Conservation (phyloP, 2,797 vertebrate species). For the Valencia hispanica region DNA sequence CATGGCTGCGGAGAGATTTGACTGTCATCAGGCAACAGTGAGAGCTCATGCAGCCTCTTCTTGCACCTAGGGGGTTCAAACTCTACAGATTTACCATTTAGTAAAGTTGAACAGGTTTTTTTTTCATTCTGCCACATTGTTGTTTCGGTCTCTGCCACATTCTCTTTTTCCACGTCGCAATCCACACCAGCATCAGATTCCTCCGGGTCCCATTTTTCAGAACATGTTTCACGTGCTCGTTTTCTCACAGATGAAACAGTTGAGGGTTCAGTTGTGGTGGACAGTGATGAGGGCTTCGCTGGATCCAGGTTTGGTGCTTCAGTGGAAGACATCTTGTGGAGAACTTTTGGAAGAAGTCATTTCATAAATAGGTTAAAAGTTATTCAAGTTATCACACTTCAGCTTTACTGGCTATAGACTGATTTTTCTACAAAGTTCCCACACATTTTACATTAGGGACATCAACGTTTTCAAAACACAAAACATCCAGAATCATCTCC, state of each 20-base stretch:
- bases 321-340: conserved; percentile 58
- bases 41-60: conserved; percentile 33
- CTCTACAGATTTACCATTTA: conserved; percentile 22
- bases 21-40: conserved; percentile 14
- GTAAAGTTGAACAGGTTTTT: neutral
- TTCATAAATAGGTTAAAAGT: neutral
- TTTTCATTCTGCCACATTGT: conserved; percentile 15
- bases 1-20: conserved; percentile 36
- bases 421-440: conserved; percentile 1
- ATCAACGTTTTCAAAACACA: neutral
- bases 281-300: conserved; percentile 10
- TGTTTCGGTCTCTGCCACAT: conserved; percentile 16
- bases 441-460: neutral
- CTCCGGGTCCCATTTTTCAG: conserved; percentile 17
- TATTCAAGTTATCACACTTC: neutral
- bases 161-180: conserved; percentile 23
- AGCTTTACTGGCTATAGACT: neutral
- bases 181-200: conserved; percentile 10
- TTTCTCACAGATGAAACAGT: conserved; percentile 44
- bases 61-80: conserved; percentile 62
- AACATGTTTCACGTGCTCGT: conserved; percentile 37
- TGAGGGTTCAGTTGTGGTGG: conserved; percentile 11
- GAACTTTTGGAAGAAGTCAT: conserved; percentile 48
- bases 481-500: neutral
- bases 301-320: conserved; percentile 30